Percentiles rank a stretch among this genome's conserved stretches.
Conservation (phyloP, 2,888 invertebrate genomes). For the Yponomeuta sedellus region DNA sequence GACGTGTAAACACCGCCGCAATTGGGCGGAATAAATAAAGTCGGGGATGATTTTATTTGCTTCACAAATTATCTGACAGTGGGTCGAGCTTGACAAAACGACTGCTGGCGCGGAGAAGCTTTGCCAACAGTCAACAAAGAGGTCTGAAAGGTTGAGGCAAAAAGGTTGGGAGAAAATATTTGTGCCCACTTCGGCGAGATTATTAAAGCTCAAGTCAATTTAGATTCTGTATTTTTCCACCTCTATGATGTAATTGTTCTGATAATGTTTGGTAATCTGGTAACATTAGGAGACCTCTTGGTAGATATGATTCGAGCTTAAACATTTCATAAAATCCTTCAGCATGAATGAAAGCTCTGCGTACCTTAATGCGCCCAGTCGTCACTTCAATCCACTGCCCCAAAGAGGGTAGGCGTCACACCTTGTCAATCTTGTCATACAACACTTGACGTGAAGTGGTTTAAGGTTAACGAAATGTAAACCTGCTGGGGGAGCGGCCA, state of each 20-base stretch:
- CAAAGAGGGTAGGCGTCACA: constrained; percentile 31
- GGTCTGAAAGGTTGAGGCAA: constrained; percentile 52
- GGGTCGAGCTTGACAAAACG: constrained; percentile 71
- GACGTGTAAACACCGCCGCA: constrained; percentile 20
- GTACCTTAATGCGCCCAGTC: not conserved
- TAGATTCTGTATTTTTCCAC: no score
- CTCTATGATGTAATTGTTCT: no score
- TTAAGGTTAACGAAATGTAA: constrained; percentile 57
- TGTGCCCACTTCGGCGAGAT: no score
- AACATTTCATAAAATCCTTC: no score
- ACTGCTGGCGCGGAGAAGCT: constrained; percentile 70
- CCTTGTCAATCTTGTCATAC: constrained; percentile 34
- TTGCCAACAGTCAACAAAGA: constrained; percentile 64
- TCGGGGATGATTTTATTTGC: constrained; percentile 56
- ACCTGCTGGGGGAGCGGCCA: constrained; percentile 20
- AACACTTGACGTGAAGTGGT: constrained; percentile 43
- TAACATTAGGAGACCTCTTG: no score
- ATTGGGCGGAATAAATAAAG: constrained; percentile 40
- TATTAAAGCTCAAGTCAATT: no score
- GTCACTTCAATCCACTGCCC: not conserved
- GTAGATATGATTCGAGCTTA: no score
- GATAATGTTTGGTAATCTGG: no score
- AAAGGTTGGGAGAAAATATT: constrained; percentile 32
- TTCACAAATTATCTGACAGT: constrained; percentile 65
- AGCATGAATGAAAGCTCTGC: no score